These are phyloP conservation scores for Varecia variegata DNA, from an alignment of 2,797 vertebrate species.

Conservation along the genomic window DNA sequence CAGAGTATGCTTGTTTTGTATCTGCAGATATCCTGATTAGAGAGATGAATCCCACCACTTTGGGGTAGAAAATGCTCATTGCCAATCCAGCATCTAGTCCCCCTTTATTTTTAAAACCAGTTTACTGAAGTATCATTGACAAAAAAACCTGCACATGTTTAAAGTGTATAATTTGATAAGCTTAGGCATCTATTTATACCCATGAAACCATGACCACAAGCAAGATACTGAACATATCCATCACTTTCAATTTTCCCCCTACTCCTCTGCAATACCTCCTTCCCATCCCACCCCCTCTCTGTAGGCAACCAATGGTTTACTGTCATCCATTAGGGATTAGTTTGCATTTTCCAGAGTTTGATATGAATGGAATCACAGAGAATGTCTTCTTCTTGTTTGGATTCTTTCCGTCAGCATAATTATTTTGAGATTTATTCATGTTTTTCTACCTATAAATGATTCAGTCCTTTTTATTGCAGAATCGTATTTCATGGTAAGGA, in stretches of 20 bases:
- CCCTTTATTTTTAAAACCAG: neutral
- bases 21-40: neutral
- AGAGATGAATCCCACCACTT: neutral
- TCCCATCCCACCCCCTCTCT: neutral
- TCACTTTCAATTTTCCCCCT: neutral
- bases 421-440: neutral
- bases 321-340: neutral
- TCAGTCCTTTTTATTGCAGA: neutral
- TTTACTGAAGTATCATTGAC: neutral
- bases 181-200: neutral
- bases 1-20: neutral
- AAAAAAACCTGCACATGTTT: neutral
- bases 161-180: neutral
- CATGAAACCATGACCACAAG: neutral
- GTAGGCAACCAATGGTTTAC: neutral
- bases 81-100: neutral
- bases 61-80: neutral
- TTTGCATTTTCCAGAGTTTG: neutral
- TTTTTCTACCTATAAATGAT: neutral
- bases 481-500: neutral
- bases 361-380: neutral
- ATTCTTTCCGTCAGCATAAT: neutral
- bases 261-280: neutral
- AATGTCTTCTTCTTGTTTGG: neutral
- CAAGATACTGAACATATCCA: neutral